Base-by-base conservation (phyloP, 2,113 vertebrate species). In the Spilogale gracilis region DNA sequence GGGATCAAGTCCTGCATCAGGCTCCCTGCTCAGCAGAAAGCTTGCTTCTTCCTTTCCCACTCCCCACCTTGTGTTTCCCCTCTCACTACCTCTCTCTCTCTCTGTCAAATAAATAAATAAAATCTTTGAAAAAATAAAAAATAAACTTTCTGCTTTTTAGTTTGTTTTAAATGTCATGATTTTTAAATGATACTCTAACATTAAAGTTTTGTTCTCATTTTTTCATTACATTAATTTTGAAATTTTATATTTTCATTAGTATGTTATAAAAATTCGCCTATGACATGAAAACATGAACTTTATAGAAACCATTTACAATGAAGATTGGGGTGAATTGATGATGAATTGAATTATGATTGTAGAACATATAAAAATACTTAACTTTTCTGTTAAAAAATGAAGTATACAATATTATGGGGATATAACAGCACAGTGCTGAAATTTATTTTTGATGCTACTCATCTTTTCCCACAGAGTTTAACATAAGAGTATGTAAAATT, bases 311-410 rank as follows among this genome's bases (percentile, higher is more conserved):
- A 78, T 79, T 87, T 83, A 56, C 48, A 63, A 50, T 45, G 30
- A 50, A 79, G 84, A 93, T 87, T 84, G 80, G 79, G 38, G 65
- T 58, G 13, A 87, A 80, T 85, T 96, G 73, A 84, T n/a, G 9
- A 20, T 8, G 12, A 97, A 95, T 1, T 96, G 91, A 95, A 87
- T 67, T 92, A 69, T 48, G 27, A 92, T 52, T 69, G 3, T n/a
- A 61, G 50, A 32, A 96, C 95, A 79, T 21, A 52, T 58, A 63
- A 88, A 91, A 67, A 82, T 27, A 65, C 0, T 54, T 48, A 73
- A 74, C 18, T 43, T 94, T 91, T 60, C 67, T 76, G 23, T 86
- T 93, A 79, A 74, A 92, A 95, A 94, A 93, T 87, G 45, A 90
- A 94, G 9, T 63, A 84, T 16, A 61, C 3, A 25, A 12, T 32